A percentile compares a stretch with the other conserved stretches of the same genome.
Conservation (phyloP, 2,113 vertebrate genomes). For the Trogon surrucura region DNA sequence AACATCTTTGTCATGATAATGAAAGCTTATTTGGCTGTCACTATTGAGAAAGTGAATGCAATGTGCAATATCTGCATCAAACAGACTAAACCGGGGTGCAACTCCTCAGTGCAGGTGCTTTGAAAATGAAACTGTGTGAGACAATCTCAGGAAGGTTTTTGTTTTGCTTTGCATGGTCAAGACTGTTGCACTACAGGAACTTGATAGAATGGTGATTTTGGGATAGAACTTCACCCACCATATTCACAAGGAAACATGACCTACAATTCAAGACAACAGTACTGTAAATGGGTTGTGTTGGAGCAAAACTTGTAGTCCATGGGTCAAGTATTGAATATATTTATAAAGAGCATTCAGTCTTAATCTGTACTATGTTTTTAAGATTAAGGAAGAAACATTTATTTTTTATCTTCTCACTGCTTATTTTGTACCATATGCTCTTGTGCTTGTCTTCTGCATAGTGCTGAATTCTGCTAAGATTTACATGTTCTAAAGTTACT, state of each 20-base stretch:
- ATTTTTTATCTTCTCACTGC: neutral
- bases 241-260: neutral
- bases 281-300: neutral
- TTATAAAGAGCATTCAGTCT: neutral
- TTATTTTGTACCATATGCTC: neutral
- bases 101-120: neutral
- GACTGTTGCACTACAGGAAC: neutral
- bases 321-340: neutral
- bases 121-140: neutral
- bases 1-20: neutral
- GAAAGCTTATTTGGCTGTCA: neutral
- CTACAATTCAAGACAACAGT: neutral
- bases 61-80: neutral
- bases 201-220: neutral
- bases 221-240: accelerated
- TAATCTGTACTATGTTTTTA: neutral
- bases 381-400: neutral
- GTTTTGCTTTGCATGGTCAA: neutral
- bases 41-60: neutral
- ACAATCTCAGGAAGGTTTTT: neutral
- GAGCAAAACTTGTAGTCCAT: neutral
- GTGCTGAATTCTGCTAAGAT: neutral
- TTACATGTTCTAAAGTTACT: neutral
- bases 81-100: neutral
- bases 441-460: neutral